Percentiles rank a stretch among this genome's conserved stretches.
Evolutionary conservation across 2,888 invertebrate genomes (phyloP).

Genomic region (Candidula unifasciata): DNA sequence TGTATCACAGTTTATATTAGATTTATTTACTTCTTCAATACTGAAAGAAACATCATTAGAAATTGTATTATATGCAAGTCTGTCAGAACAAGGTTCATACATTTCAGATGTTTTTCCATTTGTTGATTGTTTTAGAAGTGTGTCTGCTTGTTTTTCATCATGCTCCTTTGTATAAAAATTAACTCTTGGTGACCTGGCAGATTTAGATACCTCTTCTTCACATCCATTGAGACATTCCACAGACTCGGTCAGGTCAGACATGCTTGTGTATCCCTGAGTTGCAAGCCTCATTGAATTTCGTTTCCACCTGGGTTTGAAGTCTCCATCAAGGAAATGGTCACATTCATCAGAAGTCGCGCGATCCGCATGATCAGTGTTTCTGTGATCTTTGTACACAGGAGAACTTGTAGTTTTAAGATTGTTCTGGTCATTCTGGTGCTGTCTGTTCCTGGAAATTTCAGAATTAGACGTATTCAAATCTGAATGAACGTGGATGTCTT

Average conservation of each 20-base stretch:
- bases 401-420: neutral
- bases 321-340: neutral
- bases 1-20: neutral
- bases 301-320: constrained; percentile 29
- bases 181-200: neutral
- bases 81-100: neutral
- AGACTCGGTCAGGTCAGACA: constrained; percentile 44
- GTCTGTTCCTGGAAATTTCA: neutral
- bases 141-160: neutral
- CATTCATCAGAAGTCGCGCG: neutral
- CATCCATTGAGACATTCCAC: constrained; percentile 17
- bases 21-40: neutral
- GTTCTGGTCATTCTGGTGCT: neutral
- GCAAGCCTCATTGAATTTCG: constrained; percentile 48
- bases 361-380: neutral
- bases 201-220: neutral
- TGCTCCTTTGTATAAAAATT: too few relatives aligned
- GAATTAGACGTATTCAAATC: too few relatives aligned
- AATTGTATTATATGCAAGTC: too few relatives aligned
- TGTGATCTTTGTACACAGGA: neutral
- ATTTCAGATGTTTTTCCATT: neutral
- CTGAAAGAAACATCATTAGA: too few relatives aligned
- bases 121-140: neutral
- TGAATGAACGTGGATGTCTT: neutral
- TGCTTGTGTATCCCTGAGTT: constrained; percentile 43